Base-by-base conservation (phyloP, 2,797 vertebrate species). In the Anguilla megastoma region DNA sequence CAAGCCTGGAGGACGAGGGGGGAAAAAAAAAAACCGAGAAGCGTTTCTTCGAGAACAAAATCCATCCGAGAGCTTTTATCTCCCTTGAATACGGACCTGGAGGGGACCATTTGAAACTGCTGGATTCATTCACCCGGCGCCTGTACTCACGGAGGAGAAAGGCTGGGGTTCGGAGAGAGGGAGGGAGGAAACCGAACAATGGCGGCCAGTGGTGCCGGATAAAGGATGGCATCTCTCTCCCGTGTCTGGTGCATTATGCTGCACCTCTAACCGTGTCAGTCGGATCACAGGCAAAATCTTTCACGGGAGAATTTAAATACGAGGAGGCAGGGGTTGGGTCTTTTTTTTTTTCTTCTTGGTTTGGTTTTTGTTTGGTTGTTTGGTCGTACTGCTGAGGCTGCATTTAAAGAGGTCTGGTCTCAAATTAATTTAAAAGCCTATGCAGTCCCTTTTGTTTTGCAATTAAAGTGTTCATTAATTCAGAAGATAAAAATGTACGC, bases 51-150 rank as follows among this genome's bases (percentile, higher is more conserved):
- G 89, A 89, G 66, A 91, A 91, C 86, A 89, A 90, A 87, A 86
- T 85, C 88, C 79, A 90, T 86, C 88, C 91, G 90, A 92, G 86
- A 90, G 91, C 90, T 94, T 94, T 94, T 90, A 94, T 93, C 91
- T 91, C 91, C 85, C 80, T 87, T 92, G 91, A 94, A 94, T 89
- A 91, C 86, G 54, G 86, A 89, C 91, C 85, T 89, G 89, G 90
- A 84, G 90, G 90, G 82, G 85, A 88, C 82, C 79, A 21, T 79
- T 89, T 88, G 85, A 80, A 83, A 90, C 87, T 90, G 80, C 60
- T 14, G 86, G 76, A 89, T 88, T 87, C 89, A 74, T 91, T 93
- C 88, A 90, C 87, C 90, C 27, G 88, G 84, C 86, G 86, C 90
- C 71, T 66, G 88, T 90, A 84, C 88, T 90, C 82, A 87, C 50